Percentiles rank a stretch among this genome's conserved stretches.
These are phyloP conservation scores for Conger conger DNA, from an alignment of 2,113 vertebrate species.

Conservation along the genomic window DNA sequence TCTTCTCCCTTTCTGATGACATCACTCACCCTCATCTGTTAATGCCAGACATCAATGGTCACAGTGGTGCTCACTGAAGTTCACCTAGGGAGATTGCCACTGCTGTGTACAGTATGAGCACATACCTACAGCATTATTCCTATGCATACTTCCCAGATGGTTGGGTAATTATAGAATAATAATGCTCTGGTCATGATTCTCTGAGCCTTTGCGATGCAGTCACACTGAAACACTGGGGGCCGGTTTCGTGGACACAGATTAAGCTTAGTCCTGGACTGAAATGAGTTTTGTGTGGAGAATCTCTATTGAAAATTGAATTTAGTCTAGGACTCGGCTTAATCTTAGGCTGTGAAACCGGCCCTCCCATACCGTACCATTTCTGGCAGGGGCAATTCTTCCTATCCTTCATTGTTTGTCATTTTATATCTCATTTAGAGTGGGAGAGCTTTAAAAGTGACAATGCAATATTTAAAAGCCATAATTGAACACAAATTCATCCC, in stretches of 20 bases:
- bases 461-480: not conserved
- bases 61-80: not conserved
- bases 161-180: not conserved
- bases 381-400: too few relatives aligned
- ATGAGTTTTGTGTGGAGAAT: too few relatives aligned
- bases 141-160: not conserved
- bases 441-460: too few relatives aligned
- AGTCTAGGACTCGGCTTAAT: too few relatives aligned
- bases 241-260: too few relatives aligned
- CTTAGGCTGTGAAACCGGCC: too few relatives aligned
- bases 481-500: not conserved
- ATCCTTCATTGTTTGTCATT: too few relatives aligned
- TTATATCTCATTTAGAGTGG: too few relatives aligned
- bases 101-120: too few relatives aligned
- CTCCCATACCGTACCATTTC: too few relatives aligned
- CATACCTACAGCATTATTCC: not conserved
- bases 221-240: not conserved
- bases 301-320: too few relatives aligned
- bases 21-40: not conserved
- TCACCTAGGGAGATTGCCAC: not conserved
- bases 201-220: not conserved
- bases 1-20: not conserved
- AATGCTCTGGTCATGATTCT: not conserved
- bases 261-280: too few relatives aligned
- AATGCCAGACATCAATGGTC: not conserved